Evolutionary conservation across 2,888 invertebrate genomes (phyloP).

Genomic region (Helleia helle): DNA sequence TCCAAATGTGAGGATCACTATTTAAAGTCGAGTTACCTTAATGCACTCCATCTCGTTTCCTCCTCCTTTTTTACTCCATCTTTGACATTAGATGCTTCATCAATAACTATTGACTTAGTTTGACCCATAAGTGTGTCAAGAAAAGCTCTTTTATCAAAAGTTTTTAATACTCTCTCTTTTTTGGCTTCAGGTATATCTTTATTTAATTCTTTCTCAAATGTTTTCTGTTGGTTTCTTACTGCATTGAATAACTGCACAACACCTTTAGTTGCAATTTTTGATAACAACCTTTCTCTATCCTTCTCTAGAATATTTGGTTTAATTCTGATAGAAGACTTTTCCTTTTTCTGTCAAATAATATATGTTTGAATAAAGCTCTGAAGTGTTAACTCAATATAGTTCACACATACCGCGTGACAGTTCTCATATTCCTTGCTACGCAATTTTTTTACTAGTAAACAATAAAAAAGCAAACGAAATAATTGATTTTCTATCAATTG

Average conservation of each 20-base stretch:
- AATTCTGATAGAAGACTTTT: constrained; percentile 76
- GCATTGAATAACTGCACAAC: constrained; percentile 95
- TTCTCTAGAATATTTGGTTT: constrained; percentile 85
- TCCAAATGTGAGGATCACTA: too few species aligned
- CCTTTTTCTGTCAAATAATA: constrained; percentile 69
- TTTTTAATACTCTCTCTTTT: constrained; percentile 83
- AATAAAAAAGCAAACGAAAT: too few species aligned
- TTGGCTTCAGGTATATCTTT: constrained; percentile 84
- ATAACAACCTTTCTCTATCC: constrained; percentile 82
- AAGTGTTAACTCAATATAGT: too few species aligned
- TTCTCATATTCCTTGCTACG: too few species aligned
- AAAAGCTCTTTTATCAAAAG: constrained; percentile 83
- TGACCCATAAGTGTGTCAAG: constrained; percentile 85
- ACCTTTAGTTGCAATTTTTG: constrained; percentile 92
- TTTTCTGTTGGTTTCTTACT: constrained; percentile 88
- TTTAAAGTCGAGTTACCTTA: too few species aligned
- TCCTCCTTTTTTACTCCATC: constrained; percentile 55
- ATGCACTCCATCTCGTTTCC: constrained; percentile 75
- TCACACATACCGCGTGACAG: too few species aligned
- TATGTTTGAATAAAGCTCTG: neutral
- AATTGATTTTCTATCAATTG: too few species aligned
- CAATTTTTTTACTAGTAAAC: too few species aligned
- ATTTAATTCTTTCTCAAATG: constrained; percentile 79
- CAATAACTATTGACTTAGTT: constrained; percentile 71
- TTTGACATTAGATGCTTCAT: constrained; percentile 52